Conservation (phyloP, 2,113 vertebrate species). For the Syrrhaptes paradoxus region DNA sequence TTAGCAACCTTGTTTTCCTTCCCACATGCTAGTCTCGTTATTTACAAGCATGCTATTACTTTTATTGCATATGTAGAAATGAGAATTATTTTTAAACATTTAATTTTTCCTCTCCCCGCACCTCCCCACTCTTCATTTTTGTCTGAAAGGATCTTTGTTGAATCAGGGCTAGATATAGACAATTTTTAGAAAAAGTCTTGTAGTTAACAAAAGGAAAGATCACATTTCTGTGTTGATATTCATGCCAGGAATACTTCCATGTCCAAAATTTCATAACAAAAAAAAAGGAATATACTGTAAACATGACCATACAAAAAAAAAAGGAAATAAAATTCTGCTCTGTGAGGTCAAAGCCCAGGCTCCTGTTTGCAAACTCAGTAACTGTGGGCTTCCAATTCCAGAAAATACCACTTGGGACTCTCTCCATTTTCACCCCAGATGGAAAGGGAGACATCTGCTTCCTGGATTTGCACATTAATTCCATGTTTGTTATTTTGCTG, state of each 20-base stretch:
- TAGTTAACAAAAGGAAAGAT: background rate
- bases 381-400: background rate
- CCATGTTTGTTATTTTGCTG: background rate
- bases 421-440: background rate
- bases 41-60: background rate
- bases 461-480: background rate
- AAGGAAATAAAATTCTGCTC: background rate
- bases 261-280: background rate
- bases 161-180: background rate
- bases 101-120: background rate
- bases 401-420: background rate
- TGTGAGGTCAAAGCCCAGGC: background rate
- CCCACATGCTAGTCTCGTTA: background rate
- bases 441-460: accelerated
- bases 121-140: background rate
- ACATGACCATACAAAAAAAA: background rate
- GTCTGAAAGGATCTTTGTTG: background rate
- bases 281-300: background rate
- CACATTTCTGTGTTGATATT: background rate
- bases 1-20: background rate
- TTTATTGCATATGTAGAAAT: background rate
- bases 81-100: background rate
- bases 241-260: background rate
- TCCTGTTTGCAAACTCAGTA: background rate
- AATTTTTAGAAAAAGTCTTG: background rate